Base-by-base conservation (phyloP, 1,140 invertebrate genomes). In the Pseudomyrmex cubaensis region DNA sequence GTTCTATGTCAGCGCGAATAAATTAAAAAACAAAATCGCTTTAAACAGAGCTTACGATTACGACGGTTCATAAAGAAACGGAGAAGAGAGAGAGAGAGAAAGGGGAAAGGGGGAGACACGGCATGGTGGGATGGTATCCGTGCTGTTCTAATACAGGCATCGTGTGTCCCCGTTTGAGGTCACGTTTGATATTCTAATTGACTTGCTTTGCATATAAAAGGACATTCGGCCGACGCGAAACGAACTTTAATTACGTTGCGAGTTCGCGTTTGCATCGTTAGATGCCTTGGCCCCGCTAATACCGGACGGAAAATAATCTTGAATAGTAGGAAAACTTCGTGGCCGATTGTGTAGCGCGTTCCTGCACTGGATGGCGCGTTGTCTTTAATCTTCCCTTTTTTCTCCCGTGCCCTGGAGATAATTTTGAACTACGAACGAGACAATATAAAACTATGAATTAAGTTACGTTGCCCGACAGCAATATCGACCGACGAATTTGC, bases 151-250 rank as follows among this genome's bases (percentile, higher is more conserved):
- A 78, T 89, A 84, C 56, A 83, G 75, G 72, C 63, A 50, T 66
- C 75, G 85, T 82, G 85, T 87, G 83, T 73, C 77, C 87, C 77
- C 85, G 85, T 87, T 92, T 83, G 90, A 92, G 89, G 90, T 90
- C 89, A 88, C 88, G 89, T 91, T 92, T 91, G 91, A 92, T 92
- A 92, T 92, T 92, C 91, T 92, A 92, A 92, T 91, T 92, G 89
- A 87, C 86, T 88, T 87, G 90, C 89, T 92, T 91, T 92, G 88
- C 91, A 92, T 92, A 91, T 91, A 91, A 92, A 92, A 91, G 89
- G 90, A 85, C 89, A 90, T 90, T 90, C 86, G 86, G 82, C 85
- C 78, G 64, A 62, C 80, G 89, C 85, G 83, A 89, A 84, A 86
- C 85, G 86, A 83, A 90, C 83, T 90, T 91, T 92, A 92, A 92